phyloP scores from a whole-genome alignment of 2,797 vertebrate species.

The Sebastes nivosus region DNA sequence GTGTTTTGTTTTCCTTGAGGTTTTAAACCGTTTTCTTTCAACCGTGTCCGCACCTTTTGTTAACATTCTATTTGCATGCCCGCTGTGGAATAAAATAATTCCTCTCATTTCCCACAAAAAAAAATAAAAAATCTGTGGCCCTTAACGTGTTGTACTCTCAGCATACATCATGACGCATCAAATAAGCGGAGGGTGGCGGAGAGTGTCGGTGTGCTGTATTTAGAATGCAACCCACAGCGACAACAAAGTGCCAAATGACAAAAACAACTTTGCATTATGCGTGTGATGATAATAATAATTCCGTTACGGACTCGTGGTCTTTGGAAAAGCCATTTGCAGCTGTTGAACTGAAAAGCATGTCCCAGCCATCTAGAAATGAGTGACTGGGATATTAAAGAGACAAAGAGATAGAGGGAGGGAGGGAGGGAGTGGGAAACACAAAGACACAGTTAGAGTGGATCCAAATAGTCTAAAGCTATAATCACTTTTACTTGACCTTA shows the following conservation, averaged over 20 bases:
- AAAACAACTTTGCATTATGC: slow-evolving; percentile 53
- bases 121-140: background rate
- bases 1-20: background rate
- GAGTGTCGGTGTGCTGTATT: background rate
- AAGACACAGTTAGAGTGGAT: background rate
- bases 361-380: slow-evolving; percentile 44
- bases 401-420: background rate
- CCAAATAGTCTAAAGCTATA: background rate
- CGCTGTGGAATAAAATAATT: background rate
- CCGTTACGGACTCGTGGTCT: slow-evolving; percentile 57
- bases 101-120: background rate
- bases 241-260: slow-evolving; percentile 42
- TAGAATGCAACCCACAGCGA: slow-evolving; percentile 31
- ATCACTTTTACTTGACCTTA: background rate
- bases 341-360: slow-evolving; percentile 52
- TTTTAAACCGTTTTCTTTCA: background rate
- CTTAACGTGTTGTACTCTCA: background rate
- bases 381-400: slow-evolving; percentile 39
- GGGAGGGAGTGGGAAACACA: background rate
- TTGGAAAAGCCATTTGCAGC: slow-evolving; percentile 75
- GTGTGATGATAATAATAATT: slow-evolving; percentile 57
- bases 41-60: background rate
- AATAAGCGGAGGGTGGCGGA: slow-evolving; percentile 1
- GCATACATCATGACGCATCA: slow-evolving; percentile 6
- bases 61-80: background rate